These are phyloP conservation scores for Pyrocephalus nanus DNA, from an alignment of 2,797 vertebrate species.

Conservation along the genomic window DNA sequence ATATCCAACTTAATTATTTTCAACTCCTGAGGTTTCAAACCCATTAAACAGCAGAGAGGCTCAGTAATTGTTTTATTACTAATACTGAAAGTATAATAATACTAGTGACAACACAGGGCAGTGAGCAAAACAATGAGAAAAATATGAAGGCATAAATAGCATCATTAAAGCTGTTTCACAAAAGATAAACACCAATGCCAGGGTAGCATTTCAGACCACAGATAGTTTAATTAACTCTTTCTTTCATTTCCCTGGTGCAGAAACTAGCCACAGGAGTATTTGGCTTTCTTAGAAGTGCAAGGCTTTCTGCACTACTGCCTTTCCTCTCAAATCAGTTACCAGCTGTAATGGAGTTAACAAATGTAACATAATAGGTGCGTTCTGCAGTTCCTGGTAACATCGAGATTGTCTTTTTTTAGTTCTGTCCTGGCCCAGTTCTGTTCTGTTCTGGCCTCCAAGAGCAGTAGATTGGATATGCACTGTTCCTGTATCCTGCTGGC, in stretches of 20 bases:
- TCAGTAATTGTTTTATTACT: constrained; percentile 53
- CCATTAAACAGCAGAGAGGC: constrained; percentile 8
- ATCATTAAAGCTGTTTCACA: background rate
- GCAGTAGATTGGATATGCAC: background rate
- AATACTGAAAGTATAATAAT: constrained; percentile 11
- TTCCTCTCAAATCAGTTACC: background rate
- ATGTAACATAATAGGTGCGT: background rate
- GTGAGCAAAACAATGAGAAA: background rate
- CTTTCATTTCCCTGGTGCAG: background rate
- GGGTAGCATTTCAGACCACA: background rate
- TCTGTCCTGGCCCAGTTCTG: background rate
- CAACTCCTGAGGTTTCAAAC: constrained; percentile 45
- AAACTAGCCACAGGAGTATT: background rate
- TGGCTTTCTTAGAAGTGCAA: background rate
- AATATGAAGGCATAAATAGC: background rate
- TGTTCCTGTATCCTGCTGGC: background rate
- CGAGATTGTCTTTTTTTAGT: background rate
- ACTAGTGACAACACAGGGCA: background rate
- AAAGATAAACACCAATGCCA: background rate
- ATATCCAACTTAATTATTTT: constrained; percentile 49
- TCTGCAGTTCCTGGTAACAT: background rate
- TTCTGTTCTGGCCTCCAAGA: background rate
- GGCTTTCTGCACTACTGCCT: background rate
- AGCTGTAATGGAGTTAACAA: background rate
- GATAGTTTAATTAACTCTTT: constrained; percentile 17